Evolutionary conservation across 2,113 vertebrate genomes (phyloP).

Genomic region (Bambusicola thoracicus): DNA sequence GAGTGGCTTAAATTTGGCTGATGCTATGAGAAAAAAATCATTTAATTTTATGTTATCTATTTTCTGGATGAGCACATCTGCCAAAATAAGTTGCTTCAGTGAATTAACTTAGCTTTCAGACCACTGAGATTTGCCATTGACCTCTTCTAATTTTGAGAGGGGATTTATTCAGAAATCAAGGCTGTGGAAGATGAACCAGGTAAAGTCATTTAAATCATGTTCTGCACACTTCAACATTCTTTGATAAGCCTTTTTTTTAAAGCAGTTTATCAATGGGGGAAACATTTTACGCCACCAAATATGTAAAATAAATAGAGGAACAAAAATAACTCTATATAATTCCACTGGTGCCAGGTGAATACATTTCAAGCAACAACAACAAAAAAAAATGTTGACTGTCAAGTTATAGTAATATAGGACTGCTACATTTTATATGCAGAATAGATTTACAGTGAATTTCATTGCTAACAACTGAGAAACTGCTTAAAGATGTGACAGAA

Average conservation of each 20-base stretch:
- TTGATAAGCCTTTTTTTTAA: not conserved
- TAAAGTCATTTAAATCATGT: not conserved
- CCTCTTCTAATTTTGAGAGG: slow-evolving; percentile 1
- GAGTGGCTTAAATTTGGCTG: slow-evolving; percentile 34
- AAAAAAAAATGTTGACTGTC: not conserved
- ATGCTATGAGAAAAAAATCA: slow-evolving; percentile 4
- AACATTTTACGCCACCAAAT: not conserved
- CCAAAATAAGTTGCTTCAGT: not conserved
- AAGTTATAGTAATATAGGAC: not conserved
- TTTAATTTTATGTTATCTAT: slow-evolving; percentile 47
- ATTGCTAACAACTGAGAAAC: not conserved
- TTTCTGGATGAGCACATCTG: slow-evolving; percentile 44
- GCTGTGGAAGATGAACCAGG: not conserved
- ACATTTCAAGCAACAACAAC: not conserved
- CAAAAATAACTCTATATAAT: not conserved
- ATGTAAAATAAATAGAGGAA: not conserved
- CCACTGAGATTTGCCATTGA: not conserved
- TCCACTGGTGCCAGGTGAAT: not conserved
- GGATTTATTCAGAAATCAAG: slow-evolving; percentile 18
- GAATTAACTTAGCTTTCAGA: slow-evolving; percentile 12
- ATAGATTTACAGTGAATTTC: not conserved
- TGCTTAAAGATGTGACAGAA: not conserved
- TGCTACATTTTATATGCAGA: not conserved
- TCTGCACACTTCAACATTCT: not conserved
- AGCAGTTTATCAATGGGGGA: not conserved